A percentile compares a stretch with the other conserved stretches of the same genome.
Evolutionary conservation across 2,797 vertebrate species (phyloP).

Genomic region (Acropternis orthonyx): DNA sequence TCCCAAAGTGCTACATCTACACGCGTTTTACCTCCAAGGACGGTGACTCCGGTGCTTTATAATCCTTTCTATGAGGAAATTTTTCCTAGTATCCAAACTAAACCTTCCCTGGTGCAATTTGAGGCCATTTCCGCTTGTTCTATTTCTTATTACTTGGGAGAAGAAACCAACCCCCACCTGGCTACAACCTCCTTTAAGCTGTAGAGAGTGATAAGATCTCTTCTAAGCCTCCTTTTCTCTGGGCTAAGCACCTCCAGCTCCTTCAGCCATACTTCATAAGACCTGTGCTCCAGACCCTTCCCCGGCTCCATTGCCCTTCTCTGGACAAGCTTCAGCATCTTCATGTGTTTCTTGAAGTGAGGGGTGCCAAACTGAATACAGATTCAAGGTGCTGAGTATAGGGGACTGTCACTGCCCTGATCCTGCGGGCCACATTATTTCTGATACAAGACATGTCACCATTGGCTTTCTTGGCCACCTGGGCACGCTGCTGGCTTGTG

Average conservation of each 20-base stretch:
- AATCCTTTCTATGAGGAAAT: background rate
- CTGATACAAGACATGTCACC: background rate
- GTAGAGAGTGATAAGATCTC: background rate
- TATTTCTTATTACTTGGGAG: background rate
- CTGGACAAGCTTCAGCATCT: background rate
- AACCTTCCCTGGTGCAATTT: too few species aligned
- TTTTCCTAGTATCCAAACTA: background rate
- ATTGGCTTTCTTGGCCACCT: background rate
- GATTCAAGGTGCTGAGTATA: background rate
- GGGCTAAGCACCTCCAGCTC: background rate
- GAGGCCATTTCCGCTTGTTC: background rate
- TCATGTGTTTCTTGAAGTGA: background rate
- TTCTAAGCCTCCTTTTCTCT: background rate
- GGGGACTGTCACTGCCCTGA: background rate
- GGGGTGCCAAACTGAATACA: background rate
- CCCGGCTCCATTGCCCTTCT: background rate
- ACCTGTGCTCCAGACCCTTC: background rate
- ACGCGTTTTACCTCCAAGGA: background rate
- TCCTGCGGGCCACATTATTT: background rate
- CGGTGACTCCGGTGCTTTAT: background rate
- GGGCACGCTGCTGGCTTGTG: background rate
- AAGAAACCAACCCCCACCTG: accelerated
- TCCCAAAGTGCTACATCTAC: too few species aligned
- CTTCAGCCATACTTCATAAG: background rate
- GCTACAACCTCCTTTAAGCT: background rate